Conservation (phyloP, 2,113 vertebrate species). For the Cyanoramphus novaezelandiae region DNA sequence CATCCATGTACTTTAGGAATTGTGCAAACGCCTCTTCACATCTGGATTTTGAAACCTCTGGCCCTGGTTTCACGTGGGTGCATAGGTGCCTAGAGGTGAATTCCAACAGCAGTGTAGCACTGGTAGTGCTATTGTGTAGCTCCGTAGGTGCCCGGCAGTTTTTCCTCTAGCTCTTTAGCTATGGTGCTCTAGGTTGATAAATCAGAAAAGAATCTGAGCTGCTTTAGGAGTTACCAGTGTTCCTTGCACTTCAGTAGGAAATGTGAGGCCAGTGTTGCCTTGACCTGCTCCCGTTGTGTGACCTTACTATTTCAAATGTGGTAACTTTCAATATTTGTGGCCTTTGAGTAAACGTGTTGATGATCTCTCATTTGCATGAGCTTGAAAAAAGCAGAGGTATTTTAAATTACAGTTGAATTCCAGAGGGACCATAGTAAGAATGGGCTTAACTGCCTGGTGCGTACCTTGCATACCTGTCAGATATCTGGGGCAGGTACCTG, state of each 20-base stretch:
- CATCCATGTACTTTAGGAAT: fast-evolving
- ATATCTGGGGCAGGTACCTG: neutral
- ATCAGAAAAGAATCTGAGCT: fast-evolving
- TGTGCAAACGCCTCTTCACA: neutral
- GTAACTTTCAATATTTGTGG: neutral
- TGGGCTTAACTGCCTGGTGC: neutral
- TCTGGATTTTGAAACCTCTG: neutral
- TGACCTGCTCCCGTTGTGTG: neutral
- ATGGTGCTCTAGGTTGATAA: neutral
- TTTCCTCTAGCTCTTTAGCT: neutral
- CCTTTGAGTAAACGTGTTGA: neutral
- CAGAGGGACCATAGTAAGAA: neutral
- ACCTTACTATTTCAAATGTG: neutral
- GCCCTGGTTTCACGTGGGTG: fast-evolving
- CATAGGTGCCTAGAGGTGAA: too few relatives aligned
- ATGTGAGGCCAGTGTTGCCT: fast-evolving
- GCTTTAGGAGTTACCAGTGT: neutral
- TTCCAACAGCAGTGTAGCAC: neutral
- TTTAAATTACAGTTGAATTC: neutral
- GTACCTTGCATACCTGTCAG: neutral
- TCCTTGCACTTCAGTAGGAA: neutral
- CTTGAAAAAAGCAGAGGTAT: neutral
- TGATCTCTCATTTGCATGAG: neutral
- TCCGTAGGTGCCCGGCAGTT: neutral
- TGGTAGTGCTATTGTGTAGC: neutral